Evolutionary conservation across 2,797 vertebrate species (phyloP).

Genomic region (Graptemys geographica): DNA sequence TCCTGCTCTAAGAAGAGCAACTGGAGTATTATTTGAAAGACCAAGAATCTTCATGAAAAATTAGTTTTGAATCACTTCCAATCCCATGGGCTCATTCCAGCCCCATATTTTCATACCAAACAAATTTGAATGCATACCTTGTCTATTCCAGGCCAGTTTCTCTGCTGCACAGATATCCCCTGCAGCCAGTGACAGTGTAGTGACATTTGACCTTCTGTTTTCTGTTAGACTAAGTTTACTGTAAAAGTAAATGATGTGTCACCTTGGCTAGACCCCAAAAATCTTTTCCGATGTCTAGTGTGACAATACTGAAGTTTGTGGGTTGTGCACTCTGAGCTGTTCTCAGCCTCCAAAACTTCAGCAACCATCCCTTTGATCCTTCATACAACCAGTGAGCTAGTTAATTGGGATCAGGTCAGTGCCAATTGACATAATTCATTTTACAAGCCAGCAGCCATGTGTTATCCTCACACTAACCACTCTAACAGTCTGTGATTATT

Average conservation of each 20-base stretch:
- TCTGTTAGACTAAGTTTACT: neutral
- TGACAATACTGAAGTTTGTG: neutral
- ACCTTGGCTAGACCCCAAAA: neutral
- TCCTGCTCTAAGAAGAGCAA: neutral
- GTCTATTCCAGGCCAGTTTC: neutral
- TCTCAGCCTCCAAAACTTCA: neutral
- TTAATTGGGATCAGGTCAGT: slow-evolving; percentile 8
- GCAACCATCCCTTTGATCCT: neutral
- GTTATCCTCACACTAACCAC: slow-evolving; percentile 25
- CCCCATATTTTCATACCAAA: neutral
- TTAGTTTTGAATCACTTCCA: neutral
- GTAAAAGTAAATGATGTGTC: neutral
- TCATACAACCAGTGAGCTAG: neutral
- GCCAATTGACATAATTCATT: slow-evolving; percentile 29
- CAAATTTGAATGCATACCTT: neutral
- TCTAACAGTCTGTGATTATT: slow-evolving; percentile 29
- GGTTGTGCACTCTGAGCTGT: neutral
- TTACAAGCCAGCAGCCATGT: neutral
- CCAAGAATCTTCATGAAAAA: neutral
- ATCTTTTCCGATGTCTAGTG: neutral
- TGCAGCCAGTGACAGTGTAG: neutral
- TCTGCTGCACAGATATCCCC: neutral
- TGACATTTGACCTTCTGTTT: neutral
- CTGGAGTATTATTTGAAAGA: neutral
- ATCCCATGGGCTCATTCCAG: neutral